phyloP scores from a whole-genome alignment of 2,888 invertebrate genomes.

The Drosophila parthenogenetica region DNA sequence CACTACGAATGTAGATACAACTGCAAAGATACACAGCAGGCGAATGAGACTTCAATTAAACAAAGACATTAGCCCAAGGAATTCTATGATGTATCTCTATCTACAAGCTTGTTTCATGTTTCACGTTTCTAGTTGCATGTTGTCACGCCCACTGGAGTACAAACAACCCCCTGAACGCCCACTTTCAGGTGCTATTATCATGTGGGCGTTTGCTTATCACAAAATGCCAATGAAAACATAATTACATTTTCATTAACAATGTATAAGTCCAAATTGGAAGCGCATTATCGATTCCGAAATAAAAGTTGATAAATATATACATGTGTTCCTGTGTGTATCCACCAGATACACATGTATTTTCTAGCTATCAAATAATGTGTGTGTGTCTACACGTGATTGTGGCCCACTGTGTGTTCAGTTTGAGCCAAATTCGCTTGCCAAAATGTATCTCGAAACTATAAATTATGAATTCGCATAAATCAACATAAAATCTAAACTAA shows the following conservation, averaged over 20 bases:
- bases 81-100: conserved; percentile 3
- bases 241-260: conserved; percentile 80
- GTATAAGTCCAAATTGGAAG: conserved; percentile 66
- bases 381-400: conserved; percentile 67
- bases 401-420: conserved; percentile 23
- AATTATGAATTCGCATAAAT: conserved; percentile 37
- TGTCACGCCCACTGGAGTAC: neutral
- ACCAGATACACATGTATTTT: conserved; percentile 1
- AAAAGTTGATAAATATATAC: conserved; percentile 1
- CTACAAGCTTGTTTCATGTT: conserved; percentile 18
- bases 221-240: conserved; percentile 46
- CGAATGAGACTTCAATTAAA: conserved; percentile 14
- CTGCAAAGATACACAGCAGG: neutral
- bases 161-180: neutral
- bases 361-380: conserved; percentile 13
- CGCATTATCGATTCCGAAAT: conserved; percentile 48
- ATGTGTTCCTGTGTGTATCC: conserved; percentile 8
- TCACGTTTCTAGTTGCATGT: conserved; percentile 10
- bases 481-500: conserved; percentile 37
- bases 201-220: conserved; percentile 35
- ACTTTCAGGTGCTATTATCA: neutral
- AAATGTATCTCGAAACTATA: conserved; percentile 11
- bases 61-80: conserved; percentile 7
- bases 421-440: conserved; percentile 22
- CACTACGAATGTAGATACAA: neutral